Conservation (phyloP, 2,888 invertebrate genomes). For the Nomada fabriciana region DNA sequence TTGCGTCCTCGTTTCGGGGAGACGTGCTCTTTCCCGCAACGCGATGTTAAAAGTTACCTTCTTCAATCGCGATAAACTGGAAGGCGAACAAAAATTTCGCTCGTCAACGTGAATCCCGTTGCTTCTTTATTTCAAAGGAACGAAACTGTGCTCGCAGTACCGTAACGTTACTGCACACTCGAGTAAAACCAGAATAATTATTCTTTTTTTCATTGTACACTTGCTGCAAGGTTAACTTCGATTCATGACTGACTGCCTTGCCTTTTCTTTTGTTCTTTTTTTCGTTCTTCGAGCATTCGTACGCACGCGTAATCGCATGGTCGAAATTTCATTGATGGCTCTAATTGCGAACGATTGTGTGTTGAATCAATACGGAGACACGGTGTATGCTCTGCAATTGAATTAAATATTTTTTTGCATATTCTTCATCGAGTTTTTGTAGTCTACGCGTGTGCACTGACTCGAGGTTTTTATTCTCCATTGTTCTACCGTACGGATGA, state of each 20-base stretch:
- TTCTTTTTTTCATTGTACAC: conserved; percentile 10
- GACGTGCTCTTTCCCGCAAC: conserved; percentile 51
- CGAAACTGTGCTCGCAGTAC: conserved; percentile 25
- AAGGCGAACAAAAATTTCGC: conserved; percentile 43
- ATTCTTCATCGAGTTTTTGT: neutral
- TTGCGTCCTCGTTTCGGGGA: conserved; percentile 66
- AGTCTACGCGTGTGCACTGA: neutral
- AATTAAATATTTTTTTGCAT: neutral
- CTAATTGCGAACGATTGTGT: neutral
- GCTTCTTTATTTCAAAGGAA: conserved; percentile 20
- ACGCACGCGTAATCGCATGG: neutral
- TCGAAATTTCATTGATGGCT: neutral
- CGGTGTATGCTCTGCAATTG: neutral
- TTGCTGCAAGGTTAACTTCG: conserved; percentile 29
- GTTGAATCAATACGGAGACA: neutral
- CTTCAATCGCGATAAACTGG: conserved; percentile 58
- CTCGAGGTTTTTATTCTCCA: neutral
- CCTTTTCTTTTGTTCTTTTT: neutral
- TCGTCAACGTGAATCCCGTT: conserved; percentile 16
- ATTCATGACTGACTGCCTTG: conserved; percentile 7
- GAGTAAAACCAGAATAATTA: conserved; percentile 7
- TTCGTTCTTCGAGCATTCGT: neutral
- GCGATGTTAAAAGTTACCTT: conserved; percentile 39
- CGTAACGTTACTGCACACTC: conserved; percentile 24
- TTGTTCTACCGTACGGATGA: neutral